Base-by-base conservation (phyloP, 2,888 invertebrate genomes). In the Hetaerina titia region DNA sequence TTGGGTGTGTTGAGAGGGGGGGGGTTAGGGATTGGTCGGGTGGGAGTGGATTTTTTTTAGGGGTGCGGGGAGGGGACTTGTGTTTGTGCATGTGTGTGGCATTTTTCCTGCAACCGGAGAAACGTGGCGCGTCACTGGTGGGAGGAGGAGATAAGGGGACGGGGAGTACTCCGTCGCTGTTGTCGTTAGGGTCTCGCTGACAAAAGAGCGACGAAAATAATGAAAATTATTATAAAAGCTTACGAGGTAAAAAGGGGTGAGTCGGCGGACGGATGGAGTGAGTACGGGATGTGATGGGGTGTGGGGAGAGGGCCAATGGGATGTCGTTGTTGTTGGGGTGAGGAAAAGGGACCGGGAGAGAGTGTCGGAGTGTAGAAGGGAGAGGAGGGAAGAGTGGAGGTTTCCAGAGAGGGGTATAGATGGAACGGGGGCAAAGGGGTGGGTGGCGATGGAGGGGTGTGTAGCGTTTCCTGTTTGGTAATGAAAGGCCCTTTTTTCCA, bases 201-300 rank as follows among this genome's bases (percentile, higher is more conserved):
- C 90, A 90, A 90, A 90, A 64, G 90, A 63, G 90, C 90, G 64
- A 69, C 64, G 90, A 90, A 90, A 90, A 90, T 90, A 90, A 90
- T 69, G 90, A 90, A 69, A 90, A 90, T 90, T 90, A 90, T 90
- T 90, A 69, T 90, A 90, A 90, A 90, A 45, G 90, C 90, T 63
- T 90, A 90, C 90, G 90, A 60, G 25, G 64, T 81, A 81, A 31
- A 74, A 31, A 17, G 81, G 81, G 31, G 11, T 81, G 25, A 31
- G 81, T 31, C 22, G 19, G 7, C 19, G 31, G 9, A 4, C 19
- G 81, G 81, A 31, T 13, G 81, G 81, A 81, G 11, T 19, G 81
- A 25, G 81, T 9, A n/a, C 6, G 31, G 81, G 31, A 31, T 9
- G 11, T 11, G 31, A 31, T 9, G 11, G 9, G 31, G 25, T 25